Evolutionary conservation across 2,888 invertebrate genomes (phyloP), one percentile per base, ranked within the genome.

Genomic region (Geophilus truncorum): DNA sequence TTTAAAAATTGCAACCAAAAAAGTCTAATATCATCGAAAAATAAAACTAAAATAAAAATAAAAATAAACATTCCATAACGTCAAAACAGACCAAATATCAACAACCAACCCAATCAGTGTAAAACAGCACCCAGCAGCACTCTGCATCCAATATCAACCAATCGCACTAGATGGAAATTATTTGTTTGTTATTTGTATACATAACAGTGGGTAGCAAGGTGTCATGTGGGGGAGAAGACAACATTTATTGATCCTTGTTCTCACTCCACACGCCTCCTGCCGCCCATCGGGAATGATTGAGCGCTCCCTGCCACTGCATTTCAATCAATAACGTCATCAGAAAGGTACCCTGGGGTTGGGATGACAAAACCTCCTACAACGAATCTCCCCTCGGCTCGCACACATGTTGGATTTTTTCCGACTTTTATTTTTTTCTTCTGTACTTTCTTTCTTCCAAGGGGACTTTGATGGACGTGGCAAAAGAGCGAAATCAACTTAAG

Each of bases 201-300:
- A 15, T 70, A 23, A 3, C 70, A 25, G 70, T 70, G 70, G 25
- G 28, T 70, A 70, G 70, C 28, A n/a, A 70, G 10, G 70, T 28
- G 70, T 70, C 28, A 28, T 28, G 70, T 25, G 70, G 70, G 25
- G 70, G 28, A n/a, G 57, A 28, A 28, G 70, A 70, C 70, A 28
- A 70, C 70, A 70, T 70, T 70, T 70, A 70, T 70, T 70, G 70
- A 70, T 70, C 70, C 70, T 70, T 70, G 70, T 70, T 70, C 70
- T 70, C 70, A 70, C 70, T 70, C 70, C 70, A 28, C 70, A 70
- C 70, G 70, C 70, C 70, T 70, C 25, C 28, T 70, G 70, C 70
- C 70, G 70, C 70, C 70, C 70, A 70, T 70, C 70, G 70, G 70
- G 70, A 70, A 70, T 70, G 70, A 70, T 70, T 70, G 70, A 70